Base-by-base conservation (phyloP, 2,888 invertebrate genomes). In the Andrena haemorrhoa region DNA sequence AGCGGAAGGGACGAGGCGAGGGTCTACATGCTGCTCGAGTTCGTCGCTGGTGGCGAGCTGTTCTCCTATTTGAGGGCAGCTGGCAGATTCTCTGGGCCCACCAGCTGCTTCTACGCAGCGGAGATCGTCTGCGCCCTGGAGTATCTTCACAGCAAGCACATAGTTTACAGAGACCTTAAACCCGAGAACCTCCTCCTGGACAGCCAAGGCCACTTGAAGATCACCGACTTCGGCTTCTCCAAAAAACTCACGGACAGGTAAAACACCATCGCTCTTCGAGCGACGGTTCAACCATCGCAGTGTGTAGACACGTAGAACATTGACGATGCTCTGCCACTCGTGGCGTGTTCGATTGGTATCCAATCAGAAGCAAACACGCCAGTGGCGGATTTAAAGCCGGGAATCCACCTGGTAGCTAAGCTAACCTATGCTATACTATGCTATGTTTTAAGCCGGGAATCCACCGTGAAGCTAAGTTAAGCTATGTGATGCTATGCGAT, bases 221-320 rank as follows among this genome's bases (percentile, higher is more conserved):
- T 99, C 90, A 99, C 99, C 8, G 99, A 99, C 94, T 99, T 99
- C 93, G 99, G 99, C 12, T 99, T 99, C 93, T 98, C 99, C 61
- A 99, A 99, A 94, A 97, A 98, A 91, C 95, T 99, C 64, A 96
- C 97, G 1, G 99, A 99, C 94, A 96, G 96, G 96, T 96, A 89
- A 53, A 47, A 23, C 41, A 1, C 8, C 1, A 2, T 6, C 12
- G 20, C 7, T 10, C 26, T 5, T 6, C 5, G 1, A 0, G 20
- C 23, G 16, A 12, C 20, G 20, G 23, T 16, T 23, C 8, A 33
- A 16, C 12, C 31, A 33, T 66, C 41, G 12, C 41, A 1, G 4
- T 41, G 16, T 41, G 41, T 41, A 2, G 41, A 41, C 12, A 41
- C 41, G 5, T 41, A 4, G 41, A 41, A 5, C 1, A 16, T 12